Evolutionary conservation across 2,888 invertebrate species (phyloP).

Genomic region (Chrysina gloriosa): DNA sequence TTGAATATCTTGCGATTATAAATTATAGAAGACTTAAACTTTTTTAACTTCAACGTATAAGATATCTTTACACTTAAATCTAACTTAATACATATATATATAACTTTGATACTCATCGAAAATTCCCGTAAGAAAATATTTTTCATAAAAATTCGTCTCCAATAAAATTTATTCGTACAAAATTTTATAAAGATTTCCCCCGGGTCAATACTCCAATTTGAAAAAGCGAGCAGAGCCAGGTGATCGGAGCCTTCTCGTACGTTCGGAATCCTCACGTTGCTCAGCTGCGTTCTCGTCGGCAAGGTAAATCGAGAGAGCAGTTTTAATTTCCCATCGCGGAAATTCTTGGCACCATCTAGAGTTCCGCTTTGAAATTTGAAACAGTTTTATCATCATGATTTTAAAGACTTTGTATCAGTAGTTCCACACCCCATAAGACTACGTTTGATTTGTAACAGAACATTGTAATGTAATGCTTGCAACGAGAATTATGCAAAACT

Average conservation of each 20-base stretch:
- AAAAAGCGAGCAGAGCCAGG: slow-evolving; percentile 82
- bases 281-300: slow-evolving; percentile 67
- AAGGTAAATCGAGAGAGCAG: slow-evolving; percentile 74
- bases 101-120: neutral
- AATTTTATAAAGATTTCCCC: slow-evolving; percentile 8
- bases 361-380: slow-evolving; percentile 52
- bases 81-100: neutral
- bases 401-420: too few relatives aligned
- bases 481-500: too few relatives aligned
- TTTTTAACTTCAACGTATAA: too few relatives aligned
- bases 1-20: too few relatives aligned
- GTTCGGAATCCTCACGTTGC: slow-evolving; percentile 79
- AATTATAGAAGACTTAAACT: neutral
- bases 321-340: slow-evolving; percentile 67
- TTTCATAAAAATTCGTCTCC: slow-evolving; percentile 19
- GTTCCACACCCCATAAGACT: too few relatives aligned
- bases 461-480: too few relatives aligned
- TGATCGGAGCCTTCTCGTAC: slow-evolving; percentile 83
- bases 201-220: slow-evolving; percentile 64
- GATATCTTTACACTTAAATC: neutral
- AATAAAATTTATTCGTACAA: slow-evolving; percentile 2
- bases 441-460: too few relatives aligned
- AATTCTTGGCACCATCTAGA: slow-evolving; percentile 47
- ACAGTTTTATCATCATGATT: too few relatives aligned
- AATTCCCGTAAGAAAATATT: slow-evolving; percentile 26